A percentile compares a stretch with the other conserved stretches of the same genome.
Evolutionary conservation across 1,140 invertebrate genomes (phyloP).

Genomic region (Panagrolaimus sp.): DNA sequence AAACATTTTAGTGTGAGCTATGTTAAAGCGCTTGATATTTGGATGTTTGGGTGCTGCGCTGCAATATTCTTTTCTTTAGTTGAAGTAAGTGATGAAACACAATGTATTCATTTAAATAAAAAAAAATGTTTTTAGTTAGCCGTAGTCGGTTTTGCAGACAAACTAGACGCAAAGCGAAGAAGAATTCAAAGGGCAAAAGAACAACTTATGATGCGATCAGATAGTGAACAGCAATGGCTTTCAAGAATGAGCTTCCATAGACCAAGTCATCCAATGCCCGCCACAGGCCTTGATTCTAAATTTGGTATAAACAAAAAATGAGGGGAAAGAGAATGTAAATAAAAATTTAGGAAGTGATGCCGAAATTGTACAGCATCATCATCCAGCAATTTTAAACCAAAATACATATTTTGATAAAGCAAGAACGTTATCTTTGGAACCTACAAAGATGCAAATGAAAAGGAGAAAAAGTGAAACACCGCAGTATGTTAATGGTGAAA

Average conservation of each 20-base stretch:
- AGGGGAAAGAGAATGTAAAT: too few relatives aligned
- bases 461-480: not conserved
- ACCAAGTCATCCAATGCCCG: not conserved
- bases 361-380: not conserved
- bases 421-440: not conserved
- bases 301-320: not conserved
- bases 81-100: slow-evolving; percentile 27
- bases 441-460: slow-evolving; percentile 1
- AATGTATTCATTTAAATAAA: not conserved
- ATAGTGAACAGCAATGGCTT: slow-evolving; percentile 48
- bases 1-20: slow-evolving; percentile 14
- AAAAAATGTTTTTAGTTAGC: slow-evolving; percentile 39
- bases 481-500: slow-evolving; percentile 40
- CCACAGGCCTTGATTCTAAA: not conserved
- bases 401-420: too few relatives aligned
- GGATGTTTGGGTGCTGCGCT: slow-evolving; percentile 55
- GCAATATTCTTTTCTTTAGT: slow-evolving; percentile 56
- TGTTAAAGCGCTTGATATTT: slow-evolving; percentile 50
- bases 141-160: slow-evolving; percentile 56
- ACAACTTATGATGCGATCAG: slow-evolving; percentile 44
- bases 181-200: slow-evolving; percentile 41
- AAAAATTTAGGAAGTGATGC: too few relatives aligned
- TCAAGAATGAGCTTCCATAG: slow-evolving; percentile 14
- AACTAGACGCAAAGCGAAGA: slow-evolving; percentile 48
- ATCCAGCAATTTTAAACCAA: not conserved